Percentiles rank a stretch among this genome's conserved stretches.
Evolutionary conservation across 1,140 invertebrate genomes (phyloP).

Genomic region (Conus ventricosus): DNA sequence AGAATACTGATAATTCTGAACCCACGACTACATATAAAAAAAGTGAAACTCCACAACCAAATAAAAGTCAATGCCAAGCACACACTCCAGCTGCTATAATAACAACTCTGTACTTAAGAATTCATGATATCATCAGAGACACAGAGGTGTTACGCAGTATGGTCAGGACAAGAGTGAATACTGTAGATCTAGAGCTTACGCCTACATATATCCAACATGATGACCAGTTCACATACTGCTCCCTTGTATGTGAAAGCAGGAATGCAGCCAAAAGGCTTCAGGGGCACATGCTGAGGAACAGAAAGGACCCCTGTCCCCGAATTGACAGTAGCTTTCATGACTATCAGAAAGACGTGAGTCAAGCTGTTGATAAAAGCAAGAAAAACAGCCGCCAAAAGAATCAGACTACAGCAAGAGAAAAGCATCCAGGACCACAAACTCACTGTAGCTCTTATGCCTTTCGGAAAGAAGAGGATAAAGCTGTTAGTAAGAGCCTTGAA

Average conservation of each 20-base stretch:
- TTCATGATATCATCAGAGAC: slow-evolving; percentile 4
- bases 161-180: not conserved
- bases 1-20: not conserved
- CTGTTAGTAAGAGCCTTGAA: not conserved
- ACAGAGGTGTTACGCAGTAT: not conserved
- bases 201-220: not conserved
- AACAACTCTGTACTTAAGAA: not conserved
- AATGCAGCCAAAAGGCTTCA: not conserved
- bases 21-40: too few species aligned
- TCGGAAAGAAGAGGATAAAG: not conserved
- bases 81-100: not conserved
- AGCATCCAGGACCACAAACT: not conserved
- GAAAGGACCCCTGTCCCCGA: too few species aligned
- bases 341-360: too few species aligned
- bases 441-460: not conserved
- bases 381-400: too few species aligned
- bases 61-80: not conserved
- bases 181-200: not conserved
- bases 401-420: too few species aligned
- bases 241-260: not conserved
- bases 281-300: not conserved
- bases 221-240: slow-evolving; percentile 23
- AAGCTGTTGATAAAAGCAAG: too few species aligned
- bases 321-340: too few species aligned
- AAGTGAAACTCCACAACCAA: not conserved